Evolutionary conservation across 35 echinoderm and acorn worm genomes (phyloP), one percentile per base, ranked within the genome.

Genomic region (Antedon bifida): DNA sequence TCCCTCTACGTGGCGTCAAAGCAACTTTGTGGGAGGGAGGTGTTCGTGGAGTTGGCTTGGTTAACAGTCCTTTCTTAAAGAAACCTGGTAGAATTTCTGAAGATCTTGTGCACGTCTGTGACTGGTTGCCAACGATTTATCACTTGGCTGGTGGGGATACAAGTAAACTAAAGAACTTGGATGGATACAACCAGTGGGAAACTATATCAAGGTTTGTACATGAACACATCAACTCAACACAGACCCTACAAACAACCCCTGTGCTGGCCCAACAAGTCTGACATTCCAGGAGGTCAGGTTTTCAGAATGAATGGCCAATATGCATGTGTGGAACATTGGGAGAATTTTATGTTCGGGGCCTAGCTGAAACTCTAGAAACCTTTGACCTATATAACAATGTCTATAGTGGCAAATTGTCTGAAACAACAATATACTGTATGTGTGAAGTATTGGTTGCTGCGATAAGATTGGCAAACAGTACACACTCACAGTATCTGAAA

Each of bases 1-100:
- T 82, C 81, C 94, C 94, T 30, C 78, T 97, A n/a, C 81, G 94
- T 33, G 94, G 94, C 0, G 84, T 89, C 28, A 97, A 97, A 35
- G 81, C 84, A 39, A 97, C 94, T 3, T 75, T 88, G 14, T 97
- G 94, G 94, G 94, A 97, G 78, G 94, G 94, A 17, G 94, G 94
- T 80, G 90, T 97, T 5, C 76, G 90, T 30, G 94, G 90, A 0
- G 87, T 36, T 80, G 83, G 82, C 0, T 93, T 93, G 84, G 87
- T 93, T 14, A 83, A 93, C 80, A 91, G 94, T 33, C 86, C 87
- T 21, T 79, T 92, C 23, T 19, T 97, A 23, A 80, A 92, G 56
- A 92, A 92, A 78, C 83, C 87, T 28, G 45, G 45, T 0, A 75
- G 94, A 36, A 87, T 85, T 29, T 89, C 90, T 30, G 79, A 86